These are phyloP conservation scores for Antheraea assamensis DNA, from an alignment of 2,888 invertebrate species.

Conservation along the genomic window DNA sequence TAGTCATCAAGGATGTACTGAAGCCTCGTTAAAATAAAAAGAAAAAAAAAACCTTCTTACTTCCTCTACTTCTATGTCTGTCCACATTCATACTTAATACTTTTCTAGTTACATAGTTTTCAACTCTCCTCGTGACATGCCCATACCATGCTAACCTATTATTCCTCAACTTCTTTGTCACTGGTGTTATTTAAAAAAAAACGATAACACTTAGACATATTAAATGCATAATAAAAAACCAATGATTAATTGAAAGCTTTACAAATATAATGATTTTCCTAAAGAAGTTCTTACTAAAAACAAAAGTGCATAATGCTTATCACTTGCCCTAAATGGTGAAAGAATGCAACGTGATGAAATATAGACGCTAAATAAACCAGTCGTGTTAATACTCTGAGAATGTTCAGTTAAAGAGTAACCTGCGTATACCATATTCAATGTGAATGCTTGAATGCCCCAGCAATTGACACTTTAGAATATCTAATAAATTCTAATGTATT, in stretches of 20 bases:
- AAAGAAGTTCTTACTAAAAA: background rate
- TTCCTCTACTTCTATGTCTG: too few relatives aligned
- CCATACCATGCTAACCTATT: too few relatives aligned
- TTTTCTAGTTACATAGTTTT: too few relatives aligned
- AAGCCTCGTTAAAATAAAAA: too few relatives aligned
- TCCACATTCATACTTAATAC: too few relatives aligned
- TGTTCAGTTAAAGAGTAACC: slow-evolving; percentile 1
- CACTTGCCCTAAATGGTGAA: slow-evolving; percentile 9
- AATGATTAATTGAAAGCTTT: background rate
- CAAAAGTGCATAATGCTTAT: slow-evolving; percentile 13
- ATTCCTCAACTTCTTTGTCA: background rate
- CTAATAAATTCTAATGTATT: slow-evolving; percentile 2
- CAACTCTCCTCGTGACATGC: too few relatives aligned
- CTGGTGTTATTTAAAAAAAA: too few relatives aligned
- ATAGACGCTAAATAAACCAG: slow-evolving; percentile 8
- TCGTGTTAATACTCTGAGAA: background rate
- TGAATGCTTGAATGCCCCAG: background rate
- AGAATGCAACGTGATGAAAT: background rate
- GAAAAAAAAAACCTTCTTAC: too few relatives aligned
- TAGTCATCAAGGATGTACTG: too few relatives aligned
- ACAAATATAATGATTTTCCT: background rate
- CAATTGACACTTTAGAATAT: slow-evolving; percentile 5
- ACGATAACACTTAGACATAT: background rate
- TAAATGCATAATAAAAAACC: background rate
- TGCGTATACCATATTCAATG: background rate